Evolutionary conservation across 2,113 vertebrate species (phyloP).

Genomic region (Tretioscincus oriximinensis): DNA sequence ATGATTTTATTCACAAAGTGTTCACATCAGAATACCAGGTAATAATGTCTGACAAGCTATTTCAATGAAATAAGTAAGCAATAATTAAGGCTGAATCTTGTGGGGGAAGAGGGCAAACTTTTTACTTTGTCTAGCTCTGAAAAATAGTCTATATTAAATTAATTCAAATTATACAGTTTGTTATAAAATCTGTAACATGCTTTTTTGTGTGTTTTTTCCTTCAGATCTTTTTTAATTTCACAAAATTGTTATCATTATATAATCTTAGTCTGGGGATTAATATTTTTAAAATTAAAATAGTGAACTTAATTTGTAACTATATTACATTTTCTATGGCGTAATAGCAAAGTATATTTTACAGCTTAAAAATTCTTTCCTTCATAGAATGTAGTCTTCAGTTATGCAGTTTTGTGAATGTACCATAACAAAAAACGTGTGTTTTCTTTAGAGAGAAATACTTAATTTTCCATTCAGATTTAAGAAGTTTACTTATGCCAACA

Average conservation of each 20-base stretch:
- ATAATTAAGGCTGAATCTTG: background rate
- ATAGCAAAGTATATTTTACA: background rate
- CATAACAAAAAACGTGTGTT: background rate
- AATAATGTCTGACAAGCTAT: background rate
- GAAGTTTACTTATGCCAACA: background rate
- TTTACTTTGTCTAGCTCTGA: background rate
- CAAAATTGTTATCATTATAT: no score
- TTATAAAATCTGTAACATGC: background rate
- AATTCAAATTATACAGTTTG: background rate
- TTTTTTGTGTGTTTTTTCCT: no score
- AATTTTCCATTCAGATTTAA: background rate
- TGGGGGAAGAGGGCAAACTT: background rate
- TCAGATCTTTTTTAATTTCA: no score
- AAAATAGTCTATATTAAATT: background rate
- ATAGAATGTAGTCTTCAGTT: background rate
- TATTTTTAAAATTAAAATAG: no score
- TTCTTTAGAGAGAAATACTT: slow-evolving; percentile 21
- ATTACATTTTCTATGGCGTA: background rate
- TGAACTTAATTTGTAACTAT: background rate
- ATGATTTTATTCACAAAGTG: no score
- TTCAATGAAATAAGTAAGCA: background rate
- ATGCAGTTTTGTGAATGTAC: background rate
- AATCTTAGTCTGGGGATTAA: no score
- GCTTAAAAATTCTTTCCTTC: background rate
- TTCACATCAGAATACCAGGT: background rate